A percentile compares a stretch with the other conserved stretches of the same genome.
phyloP scores from a whole-genome alignment of 1,140 invertebrate genomes.

The Marisa cornuarietis region DNA sequence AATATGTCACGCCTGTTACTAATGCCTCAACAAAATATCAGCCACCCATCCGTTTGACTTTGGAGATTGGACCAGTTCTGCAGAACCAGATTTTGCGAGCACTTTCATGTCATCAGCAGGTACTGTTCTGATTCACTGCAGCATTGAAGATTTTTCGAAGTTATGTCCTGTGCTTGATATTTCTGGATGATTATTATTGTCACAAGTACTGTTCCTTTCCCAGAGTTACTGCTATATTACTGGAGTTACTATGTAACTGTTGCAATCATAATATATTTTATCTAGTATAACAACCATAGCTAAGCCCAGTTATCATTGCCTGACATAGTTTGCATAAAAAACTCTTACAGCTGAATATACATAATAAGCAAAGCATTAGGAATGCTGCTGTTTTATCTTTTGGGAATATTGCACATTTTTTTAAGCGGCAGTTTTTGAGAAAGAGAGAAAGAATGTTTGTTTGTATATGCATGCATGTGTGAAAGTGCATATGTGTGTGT shows the following conservation, averaged over 20 bases:
- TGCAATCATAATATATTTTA: too few relatives aligned
- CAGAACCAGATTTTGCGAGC: conserved; percentile 11
- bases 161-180: neutral
- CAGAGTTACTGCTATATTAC: too few relatives aligned
- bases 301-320: too few relatives aligned
- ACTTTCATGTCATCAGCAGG: conserved; percentile 17
- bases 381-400: too few relatives aligned
- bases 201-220: too few relatives aligned
- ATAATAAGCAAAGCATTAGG: too few relatives aligned
- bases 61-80: conserved; percentile 24
- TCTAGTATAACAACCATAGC: too few relatives aligned
- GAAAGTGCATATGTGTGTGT: neutral
- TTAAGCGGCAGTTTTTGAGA: neutral
- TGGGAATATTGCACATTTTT: too few relatives aligned
- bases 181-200: conserved; percentile 16
- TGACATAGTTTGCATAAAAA: too few relatives aligned
- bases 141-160: neutral
- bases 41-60: conserved; percentile 23
- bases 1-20: neutral
- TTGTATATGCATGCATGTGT: neutral
- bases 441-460: neutral
- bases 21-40: neutral
- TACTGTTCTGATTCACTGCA: neutral
- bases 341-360: too few relatives aligned
- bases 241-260: too few relatives aligned